phyloP scores from a whole-genome alignment of 2,797 vertebrate genomes.

The Gila robusta region DNA sequence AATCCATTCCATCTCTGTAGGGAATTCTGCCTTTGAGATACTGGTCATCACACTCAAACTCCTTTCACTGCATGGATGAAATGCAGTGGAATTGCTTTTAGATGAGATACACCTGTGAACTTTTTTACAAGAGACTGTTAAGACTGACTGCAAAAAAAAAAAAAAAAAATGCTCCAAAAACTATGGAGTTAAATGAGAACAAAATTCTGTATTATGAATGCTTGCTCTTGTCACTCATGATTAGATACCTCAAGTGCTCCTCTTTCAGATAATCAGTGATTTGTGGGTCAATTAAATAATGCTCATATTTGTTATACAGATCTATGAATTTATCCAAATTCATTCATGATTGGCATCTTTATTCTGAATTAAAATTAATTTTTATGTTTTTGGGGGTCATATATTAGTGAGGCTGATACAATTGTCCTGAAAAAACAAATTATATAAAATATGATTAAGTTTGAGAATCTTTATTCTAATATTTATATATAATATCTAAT shows the following conservation, averaged over 20 bases:
- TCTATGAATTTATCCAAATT: neutral
- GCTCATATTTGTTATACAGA: neutral
- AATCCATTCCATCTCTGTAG: conserved; percentile 39
- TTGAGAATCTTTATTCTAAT: too few relatives aligned
- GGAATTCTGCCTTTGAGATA: conserved; percentile 20
- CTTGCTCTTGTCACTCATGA: neutral
- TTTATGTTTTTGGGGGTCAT: neutral
- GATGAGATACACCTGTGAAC: neutral
- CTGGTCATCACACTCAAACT: conserved; percentile 8
- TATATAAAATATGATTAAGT: too few relatives aligned
- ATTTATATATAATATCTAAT: too few relatives aligned
- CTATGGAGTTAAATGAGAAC: neutral
- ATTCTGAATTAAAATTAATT: neutral
- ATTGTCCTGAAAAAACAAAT: too few relatives aligned
- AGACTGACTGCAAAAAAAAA: neutral
- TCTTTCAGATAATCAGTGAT: neutral
- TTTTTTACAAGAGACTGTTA: neutral
- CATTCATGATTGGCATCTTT: neutral
- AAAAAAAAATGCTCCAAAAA: neutral
- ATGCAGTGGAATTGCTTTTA: conserved; percentile 32
- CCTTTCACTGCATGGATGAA: conserved; percentile 19
- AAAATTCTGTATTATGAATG: neutral
- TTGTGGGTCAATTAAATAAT: neutral
- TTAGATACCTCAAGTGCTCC: neutral
- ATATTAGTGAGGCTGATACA: neutral